Evolutionary conservation across 2,113 vertebrate genomes (phyloP).

Genomic region (Morone saxatilis): DNA sequence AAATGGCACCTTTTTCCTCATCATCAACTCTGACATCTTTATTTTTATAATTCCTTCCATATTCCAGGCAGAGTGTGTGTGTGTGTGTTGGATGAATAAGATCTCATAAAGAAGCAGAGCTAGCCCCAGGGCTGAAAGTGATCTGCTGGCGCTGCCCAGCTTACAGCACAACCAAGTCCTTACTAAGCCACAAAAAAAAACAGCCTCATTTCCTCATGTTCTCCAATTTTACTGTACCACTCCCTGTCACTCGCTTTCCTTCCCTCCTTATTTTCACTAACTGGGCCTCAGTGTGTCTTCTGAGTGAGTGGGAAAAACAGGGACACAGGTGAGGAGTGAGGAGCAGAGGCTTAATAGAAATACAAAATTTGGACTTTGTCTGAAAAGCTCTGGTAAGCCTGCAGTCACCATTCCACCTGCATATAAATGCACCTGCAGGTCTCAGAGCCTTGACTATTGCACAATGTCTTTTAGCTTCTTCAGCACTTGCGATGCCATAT

Average conservation of each 20-base stretch:
- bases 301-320: background rate
- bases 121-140: conserved; percentile 33
- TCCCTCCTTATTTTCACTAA: background rate
- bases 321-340: background rate
- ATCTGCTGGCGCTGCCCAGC: conserved; percentile 11
- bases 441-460: conserved; percentile 30
- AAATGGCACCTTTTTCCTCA: background rate
- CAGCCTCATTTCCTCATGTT: conserved; percentile 23
- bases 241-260: background rate
- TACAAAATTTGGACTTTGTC: conserved; percentile 48
- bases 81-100: conserved; percentile 38
- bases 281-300: conserved; percentile 1
- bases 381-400: conserved; percentile 54
- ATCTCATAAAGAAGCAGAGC: conserved; percentile 58
- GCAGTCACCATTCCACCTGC: conserved; percentile 71
- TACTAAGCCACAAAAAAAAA: conserved; percentile 44
- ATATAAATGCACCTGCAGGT: conserved; percentile 74
- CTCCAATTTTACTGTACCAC: conserved; percentile 11
- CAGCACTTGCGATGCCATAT: background rate
- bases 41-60: conserved; percentile 3
- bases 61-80: background rate
- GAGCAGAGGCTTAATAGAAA: conserved; percentile 7
- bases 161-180: conserved; percentile 44
- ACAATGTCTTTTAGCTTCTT: conserved; percentile 44
- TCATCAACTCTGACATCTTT: background rate